A percentile compares a stretch with the other conserved stretches of the same genome.
phyloP scores from a whole-genome alignment of 2,113 vertebrate genomes.

The Oceanites oceanicus region DNA sequence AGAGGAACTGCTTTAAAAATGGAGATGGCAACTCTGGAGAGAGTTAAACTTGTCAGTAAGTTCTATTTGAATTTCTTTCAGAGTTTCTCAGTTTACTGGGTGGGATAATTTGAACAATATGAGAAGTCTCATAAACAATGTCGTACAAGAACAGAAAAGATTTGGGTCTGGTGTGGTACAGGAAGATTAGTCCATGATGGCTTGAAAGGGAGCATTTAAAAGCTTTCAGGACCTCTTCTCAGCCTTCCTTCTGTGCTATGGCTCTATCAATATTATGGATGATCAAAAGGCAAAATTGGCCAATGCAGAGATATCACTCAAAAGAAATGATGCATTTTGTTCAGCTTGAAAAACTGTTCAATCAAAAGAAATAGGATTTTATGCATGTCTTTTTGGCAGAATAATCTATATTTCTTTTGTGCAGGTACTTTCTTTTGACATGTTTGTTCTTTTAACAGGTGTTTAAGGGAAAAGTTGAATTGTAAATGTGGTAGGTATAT shows the following conservation, averaged over 20 bases:
- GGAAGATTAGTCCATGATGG: neutral
- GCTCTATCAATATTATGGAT: neutral
- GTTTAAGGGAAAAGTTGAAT: neutral
- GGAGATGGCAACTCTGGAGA: neutral
- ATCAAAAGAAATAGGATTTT: neutral
- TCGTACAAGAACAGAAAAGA: neutral
- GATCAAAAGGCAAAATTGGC: neutral
- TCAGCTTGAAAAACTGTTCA: neutral
- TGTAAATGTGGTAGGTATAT: neutral
- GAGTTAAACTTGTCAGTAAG: neutral
- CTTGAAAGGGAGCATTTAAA: neutral
- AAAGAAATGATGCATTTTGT: neutral
- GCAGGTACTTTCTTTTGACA: neutral
- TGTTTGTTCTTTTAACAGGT: neutral
- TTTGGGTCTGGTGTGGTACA: neutral
- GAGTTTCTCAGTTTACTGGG: neutral
- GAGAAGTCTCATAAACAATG: neutral
- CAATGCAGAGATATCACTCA: neutral
- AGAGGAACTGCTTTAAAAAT: neutral
- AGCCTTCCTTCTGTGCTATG: neutral
- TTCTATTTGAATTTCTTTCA: neutral
- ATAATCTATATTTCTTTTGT: neutral
- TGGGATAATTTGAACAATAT: neutral
- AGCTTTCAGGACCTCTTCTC: neutral
- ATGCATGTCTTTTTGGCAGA: neutral